A percentile compares a stretch with the other conserved stretches of the same genome.
phyloP scores from a whole-genome alignment of 2,797 vertebrate species.

The Eptatretus atami region DNA sequence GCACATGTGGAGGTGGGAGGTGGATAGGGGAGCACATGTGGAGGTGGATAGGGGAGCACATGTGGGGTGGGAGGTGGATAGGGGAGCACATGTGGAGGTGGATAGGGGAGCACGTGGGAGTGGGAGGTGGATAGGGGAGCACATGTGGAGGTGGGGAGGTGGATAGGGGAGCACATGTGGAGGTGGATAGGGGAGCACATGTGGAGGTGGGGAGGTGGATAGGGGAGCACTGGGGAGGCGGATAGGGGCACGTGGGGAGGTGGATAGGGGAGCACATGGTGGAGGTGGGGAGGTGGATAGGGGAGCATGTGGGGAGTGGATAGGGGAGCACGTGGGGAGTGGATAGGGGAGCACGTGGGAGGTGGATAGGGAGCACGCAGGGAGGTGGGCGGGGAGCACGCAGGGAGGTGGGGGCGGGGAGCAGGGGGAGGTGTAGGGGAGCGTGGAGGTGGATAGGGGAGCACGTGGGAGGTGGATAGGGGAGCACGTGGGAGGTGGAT shows the following conservation, averaged over 20 bases:
- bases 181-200: not conserved
- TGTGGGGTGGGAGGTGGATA: not conserved
- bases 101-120: not conserved
- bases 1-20: too few relatives aligned
- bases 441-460: too few relatives aligned
- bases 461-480: too few relatives aligned
- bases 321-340: not conserved
- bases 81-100: not conserved
- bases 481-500: not conserved
- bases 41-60: too few relatives aligned
- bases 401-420: not conserved
- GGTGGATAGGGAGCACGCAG: too few relatives aligned
- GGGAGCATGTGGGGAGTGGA: not conserved
- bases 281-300: not conserved
- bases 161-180: not conserved
- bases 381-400: not conserved
- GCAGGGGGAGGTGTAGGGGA: not conserved
- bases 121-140: not conserved
- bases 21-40: not conserved
- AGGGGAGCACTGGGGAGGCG: not conserved
- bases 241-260: not conserved
- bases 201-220: not conserved
- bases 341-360: not conserved
- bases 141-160: not conserved
- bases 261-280: not conserved